Conservation (phyloP, 2,888 invertebrate species). For the Pachymerium ferrugineum region DNA sequence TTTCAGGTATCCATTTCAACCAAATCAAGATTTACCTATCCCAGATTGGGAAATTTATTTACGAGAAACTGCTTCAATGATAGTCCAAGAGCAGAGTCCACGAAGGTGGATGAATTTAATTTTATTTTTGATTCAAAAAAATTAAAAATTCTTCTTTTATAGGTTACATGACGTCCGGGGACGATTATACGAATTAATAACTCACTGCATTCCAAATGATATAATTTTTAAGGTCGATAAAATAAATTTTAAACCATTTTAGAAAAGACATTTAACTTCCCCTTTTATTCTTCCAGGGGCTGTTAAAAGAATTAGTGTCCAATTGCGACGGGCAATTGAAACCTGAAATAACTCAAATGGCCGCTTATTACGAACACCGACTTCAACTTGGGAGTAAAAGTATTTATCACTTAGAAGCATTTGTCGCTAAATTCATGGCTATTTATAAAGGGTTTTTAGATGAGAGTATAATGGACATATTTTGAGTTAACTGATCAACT, state of each 20-base stretch:
- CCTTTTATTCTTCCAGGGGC: slow-evolving; percentile 50
- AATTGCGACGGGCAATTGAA: slow-evolving; percentile 89
- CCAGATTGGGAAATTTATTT: slow-evolving; percentile 92
- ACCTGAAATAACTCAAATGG: slow-evolving; percentile 73
- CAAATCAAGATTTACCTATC: slow-evolving; percentile 72
- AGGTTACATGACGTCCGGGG: slow-evolving; percentile 77
- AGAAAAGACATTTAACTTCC: not conserved
- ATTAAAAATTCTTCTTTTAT: slow-evolving; percentile 34
- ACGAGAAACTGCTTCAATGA: slow-evolving; percentile 75
- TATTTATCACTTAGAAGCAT: slow-evolving; percentile 95
- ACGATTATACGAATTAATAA: slow-evolving; percentile 84
- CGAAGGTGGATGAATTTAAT: slow-evolving; percentile 48
- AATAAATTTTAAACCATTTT: not conserved
- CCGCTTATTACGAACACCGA: slow-evolving; percentile 86
- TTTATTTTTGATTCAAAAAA: not conserved
- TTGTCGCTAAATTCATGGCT: slow-evolving; percentile 93
- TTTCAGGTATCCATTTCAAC: slow-evolving; percentile 67
- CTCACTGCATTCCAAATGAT: slow-evolving; percentile 88
- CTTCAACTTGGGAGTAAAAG: slow-evolving; percentile 87
- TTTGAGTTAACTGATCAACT: slow-evolving; percentile 35
- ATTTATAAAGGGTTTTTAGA: slow-evolving; percentile 84
- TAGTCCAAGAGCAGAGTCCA: slow-evolving; percentile 80
- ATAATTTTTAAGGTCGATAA: slow-evolving; percentile 84
- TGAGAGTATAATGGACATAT: slow-evolving; percentile 56
- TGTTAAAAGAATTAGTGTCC: slow-evolving; percentile 74